Base-by-base conservation (phyloP, 2,113 vertebrate species). In the Dicerorhinus sumatrensis region DNA sequence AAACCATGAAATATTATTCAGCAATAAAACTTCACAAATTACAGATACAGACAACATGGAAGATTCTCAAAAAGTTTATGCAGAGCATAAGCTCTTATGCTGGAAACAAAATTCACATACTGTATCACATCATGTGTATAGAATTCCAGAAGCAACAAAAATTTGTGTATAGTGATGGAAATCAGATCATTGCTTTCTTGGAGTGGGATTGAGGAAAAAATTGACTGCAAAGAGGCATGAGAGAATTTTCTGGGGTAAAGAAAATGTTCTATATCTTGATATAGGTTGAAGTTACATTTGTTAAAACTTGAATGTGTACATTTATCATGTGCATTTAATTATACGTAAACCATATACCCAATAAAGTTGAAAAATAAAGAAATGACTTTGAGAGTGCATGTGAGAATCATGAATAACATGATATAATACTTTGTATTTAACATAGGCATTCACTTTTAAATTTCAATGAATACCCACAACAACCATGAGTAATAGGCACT, bases 71-170 rank as follows among this genome's bases (percentile, higher is more conserved):
- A 80, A 86, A 63, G 3, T 42, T 90, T 82, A 62, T 62, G 5
- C 16, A 69, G 20, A 75, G 3, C n/a, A 7, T 36, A 33, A 67
- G 18, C 4, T 31, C 46, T 27, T 23, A 80, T n/a, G 9, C 70
- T 51, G 33, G 17, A 75, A 92, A 75, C 6, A 62, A 89, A 80
- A 36, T 13, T 1, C 4, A 7, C 21, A 31, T 36, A 58, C 9
- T 3, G 2, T 20, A 54, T 18, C 42, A 54, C 13, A 63, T 0
- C 25, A 33, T 18, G 8, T 6, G 60, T 36, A 6, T 0, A 60
- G 14, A 51, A n/a, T 88, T 84, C 3, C 36, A 79, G 21, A 79
- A 58, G 21, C 5, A 86, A 18, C 7, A 81, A 77, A n/a, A 42
- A 8, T 21, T 29, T 4, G 67, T n/a, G 17, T 54, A 0, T 16